Base-by-base conservation (phyloP, 2,888 invertebrate species). In the Eugnorisma glareosa region DNA sequence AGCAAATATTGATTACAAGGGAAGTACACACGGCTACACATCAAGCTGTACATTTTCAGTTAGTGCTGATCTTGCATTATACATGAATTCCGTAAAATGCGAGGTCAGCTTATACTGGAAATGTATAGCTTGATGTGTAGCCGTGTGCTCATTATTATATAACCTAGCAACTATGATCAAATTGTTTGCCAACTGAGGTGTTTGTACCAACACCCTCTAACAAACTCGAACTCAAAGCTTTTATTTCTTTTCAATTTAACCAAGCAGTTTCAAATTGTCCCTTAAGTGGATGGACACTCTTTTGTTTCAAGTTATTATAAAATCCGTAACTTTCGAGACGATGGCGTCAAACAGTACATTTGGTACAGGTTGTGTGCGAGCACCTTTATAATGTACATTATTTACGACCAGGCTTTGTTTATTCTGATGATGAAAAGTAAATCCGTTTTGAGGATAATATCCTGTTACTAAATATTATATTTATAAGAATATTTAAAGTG, bases 401-500 rank as follows among this genome's bases (percentile, higher is more conserved):
- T 77, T 77, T 51, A 77, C 10, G 59, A 70, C 11, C 48, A n/a
- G 6, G n/a, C n/a, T 40, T 68, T 79, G 71, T 78, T 76, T 67
- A 54, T 67, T 15, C 15, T 61, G 31, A 79, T 51, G 48, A 71
- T 77, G 77, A 79, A 79, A 79, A 79, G 70, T 79, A 48, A 70
- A 77, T 69, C 69, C 8, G 45, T 79, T 68, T 48, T 35, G 40
- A 35, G 40, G 21, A 69, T 67, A 37, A 57, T 37, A 66, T 45
- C 57, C 24, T 45, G 31, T n/a, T 77, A 40, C 21, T 45, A 48
- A 48, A 59, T 69, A 59, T 79, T 48, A 59, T 69, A 59, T 79
- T 48, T 68, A 68, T 45, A 37, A 48, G 18, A 45, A 40, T 21
- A 43, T 57, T 73, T 73, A 10, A 35, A 15, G 31, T 24, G 2